phyloP scores from a whole-genome alignment of 2,888 invertebrate species.

The Mamestra brassicae region DNA sequence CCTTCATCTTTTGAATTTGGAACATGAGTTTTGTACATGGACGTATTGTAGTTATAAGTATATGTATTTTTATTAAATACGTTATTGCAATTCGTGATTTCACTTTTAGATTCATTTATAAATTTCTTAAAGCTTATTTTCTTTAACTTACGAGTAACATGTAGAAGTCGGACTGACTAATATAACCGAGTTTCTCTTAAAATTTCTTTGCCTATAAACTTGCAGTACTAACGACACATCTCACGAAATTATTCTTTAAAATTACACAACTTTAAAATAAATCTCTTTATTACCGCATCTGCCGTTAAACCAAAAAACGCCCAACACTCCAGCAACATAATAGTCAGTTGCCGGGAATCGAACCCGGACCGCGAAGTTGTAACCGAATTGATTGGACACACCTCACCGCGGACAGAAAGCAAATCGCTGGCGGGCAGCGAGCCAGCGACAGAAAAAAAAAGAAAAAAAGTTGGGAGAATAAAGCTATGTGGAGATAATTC shows the following conservation, averaged over 20 bases:
- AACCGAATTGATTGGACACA: slow-evolving; percentile 66
- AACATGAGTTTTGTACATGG: slow-evolving; percentile 20
- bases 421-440: slow-evolving; percentile 63
- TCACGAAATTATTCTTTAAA: background rate
- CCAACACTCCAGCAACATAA: slow-evolving; percentile 52
- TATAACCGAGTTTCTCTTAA: background rate
- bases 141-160: background rate
- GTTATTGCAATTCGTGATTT: background rate
- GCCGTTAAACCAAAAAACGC: slow-evolving; percentile 42
- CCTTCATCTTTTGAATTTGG: slow-evolving; percentile 47
- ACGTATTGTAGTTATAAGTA: too few species aligned
- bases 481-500: slow-evolving; percentile 49
- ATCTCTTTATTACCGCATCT: slow-evolving; percentile 49
- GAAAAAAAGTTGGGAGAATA: slow-evolving; percentile 44
- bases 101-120: background rate
- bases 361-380: slow-evolving; percentile 67
- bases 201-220: too few species aligned
- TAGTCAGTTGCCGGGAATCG: slow-evolving; percentile 57
- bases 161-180: background rate
- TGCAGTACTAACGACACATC: too few species aligned
- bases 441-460: slow-evolving; percentile 10
- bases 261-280: slow-evolving; percentile 24
- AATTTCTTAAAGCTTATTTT: too few species aligned
- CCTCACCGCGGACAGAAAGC: slow-evolving; percentile 64
- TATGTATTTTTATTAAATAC: background rate